Base-by-base conservation (phyloP, 2,888 invertebrate genomes). In the Ischnura elegans region DNA sequence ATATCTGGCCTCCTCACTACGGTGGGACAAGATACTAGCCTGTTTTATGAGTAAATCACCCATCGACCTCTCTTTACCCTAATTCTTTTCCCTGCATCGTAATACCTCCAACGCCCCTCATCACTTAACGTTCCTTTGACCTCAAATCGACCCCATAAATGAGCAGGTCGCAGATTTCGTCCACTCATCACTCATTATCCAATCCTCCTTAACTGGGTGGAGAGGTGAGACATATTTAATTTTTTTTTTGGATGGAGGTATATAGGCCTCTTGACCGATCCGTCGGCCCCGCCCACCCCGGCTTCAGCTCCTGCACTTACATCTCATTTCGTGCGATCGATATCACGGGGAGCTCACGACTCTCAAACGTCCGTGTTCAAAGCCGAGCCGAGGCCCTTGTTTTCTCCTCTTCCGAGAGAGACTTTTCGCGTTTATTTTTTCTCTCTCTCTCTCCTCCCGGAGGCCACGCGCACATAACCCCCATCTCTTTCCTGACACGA, bases 201-300 rank as follows among this genome's bases (percentile, higher is more conserved):
- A 61, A n/a, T n/a, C 19, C 36, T 76, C 76, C 25, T 76, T 76
- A 5, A 61, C 5, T n/a, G 5, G 51, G 51, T 19, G 61, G 61
- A 29, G 25, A 76, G n/a, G 36, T 29, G 76, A n/a, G n/a, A n/a
- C n/a, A 19, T 51, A 10, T 51, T 47, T 47, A 5, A 47, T 5
- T 47, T 47, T 5, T 51, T 51, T 51, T 51, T 76, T 36, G 25
- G n/a, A 25, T 13, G 76, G 76, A n/a, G n/a, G n/a, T n/a, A n/a
- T n/a, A 76, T 51, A 76, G 76, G 76, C 76, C 76, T 76, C 76
- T 76, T 76, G 29, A 76, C 76, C 76, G 76, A 76, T 76, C 76
- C 36, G 29, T 36, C 13, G 3, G 21, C 61, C 2, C 76, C 76
- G 29, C 76, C 76, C 25, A 61, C 61, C 25, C 61, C 61, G 61